phyloP scores from a whole-genome alignment of 2,797 vertebrate genomes.

The Philypnodon macrostomus region DNA sequence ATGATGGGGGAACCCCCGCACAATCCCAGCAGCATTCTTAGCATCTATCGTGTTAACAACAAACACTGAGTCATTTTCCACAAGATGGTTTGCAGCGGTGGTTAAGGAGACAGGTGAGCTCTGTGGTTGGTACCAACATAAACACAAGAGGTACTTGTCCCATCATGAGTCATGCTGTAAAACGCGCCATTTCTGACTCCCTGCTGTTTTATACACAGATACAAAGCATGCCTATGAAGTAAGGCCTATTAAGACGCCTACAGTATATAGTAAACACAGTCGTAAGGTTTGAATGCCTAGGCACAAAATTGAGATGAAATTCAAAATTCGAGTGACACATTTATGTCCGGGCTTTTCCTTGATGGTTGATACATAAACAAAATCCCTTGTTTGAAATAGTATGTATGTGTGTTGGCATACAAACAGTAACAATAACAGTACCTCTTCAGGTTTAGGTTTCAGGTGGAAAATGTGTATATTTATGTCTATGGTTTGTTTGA shows the following conservation, averaged over 20 bases:
- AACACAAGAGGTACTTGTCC: constrained; percentile 34
- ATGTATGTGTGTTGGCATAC: too few relatives aligned
- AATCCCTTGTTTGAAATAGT: too few relatives aligned
- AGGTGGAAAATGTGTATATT: too few relatives aligned
- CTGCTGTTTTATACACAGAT: constrained; percentile 50
- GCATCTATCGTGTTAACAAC: constrained; percentile 43
- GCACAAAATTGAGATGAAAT: too few relatives aligned
- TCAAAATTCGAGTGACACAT: too few relatives aligned
- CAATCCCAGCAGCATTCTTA: constrained; percentile 21
- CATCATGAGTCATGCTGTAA: constrained; percentile 38
- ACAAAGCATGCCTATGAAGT: constrained; percentile 40
- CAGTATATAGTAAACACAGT: constrained; percentile 20
- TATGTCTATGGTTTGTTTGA: too few relatives aligned
- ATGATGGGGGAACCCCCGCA: constrained; percentile 41
- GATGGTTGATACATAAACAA: too few relatives aligned
- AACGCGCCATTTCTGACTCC: constrained; percentile 27
- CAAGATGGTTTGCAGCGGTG: constrained; percentile 34
- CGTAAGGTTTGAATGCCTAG: constrained; percentile 22
- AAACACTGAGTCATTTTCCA: constrained; percentile 65
- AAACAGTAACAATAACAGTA: too few relatives aligned
- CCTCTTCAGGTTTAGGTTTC: too few relatives aligned
- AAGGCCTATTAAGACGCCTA: constrained; percentile 23
- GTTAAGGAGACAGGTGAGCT: constrained; percentile 46
- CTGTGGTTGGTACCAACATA: constrained; percentile 27
- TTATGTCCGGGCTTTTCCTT: too few relatives aligned